These are phyloP conservation scores for Halcyon badia DNA, from an alignment of 2,797 vertebrate species.

Conservation along the genomic window DNA sequence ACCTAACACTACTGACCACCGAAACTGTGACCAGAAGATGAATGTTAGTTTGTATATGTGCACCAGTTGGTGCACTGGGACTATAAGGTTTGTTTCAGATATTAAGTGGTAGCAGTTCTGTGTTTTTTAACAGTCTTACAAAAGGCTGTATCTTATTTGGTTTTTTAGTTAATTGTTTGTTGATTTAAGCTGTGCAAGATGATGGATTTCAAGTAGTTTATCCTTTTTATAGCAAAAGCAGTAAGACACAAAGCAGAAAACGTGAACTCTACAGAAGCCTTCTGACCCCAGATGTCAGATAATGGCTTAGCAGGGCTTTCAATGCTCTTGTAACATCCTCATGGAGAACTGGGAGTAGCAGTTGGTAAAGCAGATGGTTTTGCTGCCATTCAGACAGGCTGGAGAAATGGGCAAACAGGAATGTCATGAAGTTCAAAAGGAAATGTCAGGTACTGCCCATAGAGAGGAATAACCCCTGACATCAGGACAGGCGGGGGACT, in stretches of 20 bases:
- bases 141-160: neutral
- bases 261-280: neutral
- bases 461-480: neutral
- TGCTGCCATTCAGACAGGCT: neutral
- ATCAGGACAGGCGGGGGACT: neutral
- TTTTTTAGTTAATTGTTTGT: neutral
- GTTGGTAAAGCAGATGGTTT: neutral
- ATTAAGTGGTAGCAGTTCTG: neutral
- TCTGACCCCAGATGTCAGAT: neutral
- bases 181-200: neutral
- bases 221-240: neutral
- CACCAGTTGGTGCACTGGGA: neutral
- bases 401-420: neutral
- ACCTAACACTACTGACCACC: neutral
- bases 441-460: neutral
- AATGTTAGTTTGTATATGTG: neutral
- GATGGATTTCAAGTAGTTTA: neutral
- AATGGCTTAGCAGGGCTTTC: neutral
- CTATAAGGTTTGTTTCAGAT: neutral
- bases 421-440: neutral
- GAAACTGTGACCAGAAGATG: neutral
- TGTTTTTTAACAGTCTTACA: neutral
- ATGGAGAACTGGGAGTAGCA: neutral
- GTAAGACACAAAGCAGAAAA: neutral
- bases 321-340: accelerated